Base-by-base conservation (phyloP, 2,888 invertebrate species). In the Apoda limacodes region DNA sequence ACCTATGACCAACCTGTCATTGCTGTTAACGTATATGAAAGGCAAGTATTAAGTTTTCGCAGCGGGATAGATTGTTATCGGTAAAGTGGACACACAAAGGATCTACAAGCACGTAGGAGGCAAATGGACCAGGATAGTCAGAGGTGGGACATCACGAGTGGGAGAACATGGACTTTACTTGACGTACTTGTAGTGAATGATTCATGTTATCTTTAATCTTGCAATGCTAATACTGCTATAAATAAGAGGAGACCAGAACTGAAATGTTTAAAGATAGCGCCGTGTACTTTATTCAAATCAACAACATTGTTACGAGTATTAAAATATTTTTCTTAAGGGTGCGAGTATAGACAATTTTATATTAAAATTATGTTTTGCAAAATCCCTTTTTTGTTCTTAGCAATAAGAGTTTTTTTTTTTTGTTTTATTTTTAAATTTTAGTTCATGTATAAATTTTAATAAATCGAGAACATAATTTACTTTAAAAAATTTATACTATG, bases 121-220 rank as follows among this genome's bases (percentile, higher is more conserved):
- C 37, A 50, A 60, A 58, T 46, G 46, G 56, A 43, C 53, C 50
- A 45, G 56, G 55, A 43, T 34, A 53, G 39, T 32, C 33, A 39
- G 42, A 46, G 40, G 51, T 52, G 46, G 48, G 52, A 52, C 28
- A 37, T 23, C 33, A 35, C 33, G 52, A 50, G 61, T 55, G 52
- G 57, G 57, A 51, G 55, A 48, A 35, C 34, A 39, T 35, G 39
- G 41, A 39, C 40, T 40, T 7, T 17, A 17, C n/a, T n/a, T n/a
- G 35, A 46, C 45, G 34, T 39, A 40, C 40, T 40, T 42, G 42
- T 42, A 45, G 45, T 42, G 39, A 58, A 55, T 53, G 50, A 62
- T 59, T 58, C 57, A 63, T 54, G 40, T 39, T 52, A 55, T 57
- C 53, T 52, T 32, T 39, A 48, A 55, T 55, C 48, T 48, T 25